Evolutionary conservation across 1,140 invertebrate species (phyloP), one percentile per base, ranked within the genome.

Genomic region (Diuraphis noxia): DNA sequence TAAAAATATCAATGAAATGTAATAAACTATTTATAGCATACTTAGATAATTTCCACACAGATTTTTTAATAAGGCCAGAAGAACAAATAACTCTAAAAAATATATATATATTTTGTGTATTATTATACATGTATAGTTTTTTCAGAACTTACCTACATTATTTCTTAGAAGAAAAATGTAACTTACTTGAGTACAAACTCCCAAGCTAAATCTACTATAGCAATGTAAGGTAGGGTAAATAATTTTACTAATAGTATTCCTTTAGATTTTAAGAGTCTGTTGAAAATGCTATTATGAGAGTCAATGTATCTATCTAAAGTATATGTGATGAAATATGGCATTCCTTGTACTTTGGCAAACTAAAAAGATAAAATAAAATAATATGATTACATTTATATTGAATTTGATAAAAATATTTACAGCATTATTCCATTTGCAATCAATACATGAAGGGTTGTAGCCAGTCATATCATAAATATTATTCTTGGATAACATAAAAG

Each of bases 291-390:
- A 93, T 97, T 97, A 93, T 99, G 98, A 0, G 97, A 97, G 93
- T 98, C 97, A 92, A 98, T 98, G 1, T 98, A 98, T 93, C 98
- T 97, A 95, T 98, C 97, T 93, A 99, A 97, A 93, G 98, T 96
- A 92, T 95, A 96, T 94, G 97, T 95, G 41, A 98, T 96, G 2
- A 96, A 97, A 93, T 98, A 97, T 1, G 97, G 97, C 92, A 98
- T 95, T 94, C 97, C 96, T 92, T 97, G 97, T n/a, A 97, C 95
- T 92, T 97, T 94, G 79, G 97, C 97, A 94, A 97, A 97, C 97
- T 98, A 93, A 7, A 94, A 94, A 87, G 63, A 92, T 92, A 43
- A 34, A 23, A 43, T 41, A 10, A 43, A 52, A 5, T 84, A 10
- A n/a, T 72, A 92, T 82, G 79, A 25, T 0, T 79, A n/a, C 9